Percentiles rank a stretch among this genome's conserved stretches.
Conservation (phyloP, 2,888 invertebrate genomes). For the Meiosimyza platycephala region DNA sequence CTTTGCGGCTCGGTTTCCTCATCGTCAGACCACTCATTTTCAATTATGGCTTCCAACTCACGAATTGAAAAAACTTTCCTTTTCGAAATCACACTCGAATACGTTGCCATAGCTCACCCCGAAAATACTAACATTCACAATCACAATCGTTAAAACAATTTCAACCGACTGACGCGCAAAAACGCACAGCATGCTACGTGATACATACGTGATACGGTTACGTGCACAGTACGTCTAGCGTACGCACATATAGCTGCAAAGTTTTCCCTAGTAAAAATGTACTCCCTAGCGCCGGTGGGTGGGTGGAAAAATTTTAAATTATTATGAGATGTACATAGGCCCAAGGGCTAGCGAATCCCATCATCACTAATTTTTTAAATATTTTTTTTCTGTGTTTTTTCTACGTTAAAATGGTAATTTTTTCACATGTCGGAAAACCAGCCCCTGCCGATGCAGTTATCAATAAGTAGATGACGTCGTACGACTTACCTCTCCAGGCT, state of each 20-base stretch:
- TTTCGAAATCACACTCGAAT: constrained; percentile 9
- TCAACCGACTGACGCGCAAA: not conserved
- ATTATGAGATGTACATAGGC: too few relatives aligned
- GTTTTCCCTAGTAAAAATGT: not conserved
- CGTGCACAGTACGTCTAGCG: not conserved
- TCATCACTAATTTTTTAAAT: too few relatives aligned
- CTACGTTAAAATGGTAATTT: too few relatives aligned
- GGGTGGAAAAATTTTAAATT: not conserved
- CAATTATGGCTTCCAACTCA: not conserved
- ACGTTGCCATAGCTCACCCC: constrained; percentile 1
- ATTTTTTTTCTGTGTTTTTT: too few relatives aligned
- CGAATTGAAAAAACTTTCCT: constrained; percentile 17
- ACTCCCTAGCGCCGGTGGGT: not conserved
- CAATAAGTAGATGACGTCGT: too few relatives aligned
- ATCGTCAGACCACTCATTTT: too few relatives aligned
- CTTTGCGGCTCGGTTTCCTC: not conserved
- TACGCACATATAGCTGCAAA: not conserved
- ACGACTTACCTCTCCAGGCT: too few relatives aligned
- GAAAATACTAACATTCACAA: not conserved
- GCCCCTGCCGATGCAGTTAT: too few relatives aligned
- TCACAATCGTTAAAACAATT: not conserved
- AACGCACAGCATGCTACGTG: not conserved
- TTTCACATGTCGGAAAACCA: too few relatives aligned
- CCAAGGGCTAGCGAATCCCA: too few relatives aligned
- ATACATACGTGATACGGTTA: not conserved